These are phyloP conservation scores for Toxostoma redivivum DNA, from an alignment of 2,113 vertebrate species.

Conservation along the genomic window DNA sequence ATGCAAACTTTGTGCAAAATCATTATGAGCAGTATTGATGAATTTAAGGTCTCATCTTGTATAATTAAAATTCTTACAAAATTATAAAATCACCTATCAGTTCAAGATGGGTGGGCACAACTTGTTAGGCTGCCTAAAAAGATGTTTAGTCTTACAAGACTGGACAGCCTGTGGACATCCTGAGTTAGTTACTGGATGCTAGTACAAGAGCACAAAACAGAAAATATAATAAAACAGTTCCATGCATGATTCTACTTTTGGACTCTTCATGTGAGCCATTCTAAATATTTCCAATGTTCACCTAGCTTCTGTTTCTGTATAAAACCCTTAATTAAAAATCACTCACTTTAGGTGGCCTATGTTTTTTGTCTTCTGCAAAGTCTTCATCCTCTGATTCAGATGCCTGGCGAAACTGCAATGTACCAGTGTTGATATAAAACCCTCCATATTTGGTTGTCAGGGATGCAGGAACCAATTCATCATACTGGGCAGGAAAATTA, in stretches of 20 bases:
- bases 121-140: not conserved
- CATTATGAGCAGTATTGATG: not conserved
- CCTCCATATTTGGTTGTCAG: constrained; percentile 96
- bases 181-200: not conserved
- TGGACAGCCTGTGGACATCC: not conserved
- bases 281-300: not conserved
- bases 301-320: not conserved
- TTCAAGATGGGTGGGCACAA: not conserved
- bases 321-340: not conserved
- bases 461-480: constrained; percentile 96
- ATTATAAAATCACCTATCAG: not conserved
- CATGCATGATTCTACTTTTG: not conserved
- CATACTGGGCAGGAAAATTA: constrained; percentile 74
- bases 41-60: not conserved
- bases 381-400: constrained; percentile 95
- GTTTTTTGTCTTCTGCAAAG: constrained; percentile 71
- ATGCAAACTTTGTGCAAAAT: not conserved
- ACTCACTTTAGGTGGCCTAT: constrained; percentile 87
- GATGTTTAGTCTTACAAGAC: not conserved
- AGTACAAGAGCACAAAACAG: not conserved
- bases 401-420: constrained; percentile 92
- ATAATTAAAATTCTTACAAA: not conserved
- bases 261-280: not conserved
- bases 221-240: not conserved
- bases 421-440: constrained; percentile 99